These are phyloP conservation scores for Tragelaphus buxtoni DNA, from an alignment of 2,113 vertebrate genomes.

Conservation along the genomic window DNA sequence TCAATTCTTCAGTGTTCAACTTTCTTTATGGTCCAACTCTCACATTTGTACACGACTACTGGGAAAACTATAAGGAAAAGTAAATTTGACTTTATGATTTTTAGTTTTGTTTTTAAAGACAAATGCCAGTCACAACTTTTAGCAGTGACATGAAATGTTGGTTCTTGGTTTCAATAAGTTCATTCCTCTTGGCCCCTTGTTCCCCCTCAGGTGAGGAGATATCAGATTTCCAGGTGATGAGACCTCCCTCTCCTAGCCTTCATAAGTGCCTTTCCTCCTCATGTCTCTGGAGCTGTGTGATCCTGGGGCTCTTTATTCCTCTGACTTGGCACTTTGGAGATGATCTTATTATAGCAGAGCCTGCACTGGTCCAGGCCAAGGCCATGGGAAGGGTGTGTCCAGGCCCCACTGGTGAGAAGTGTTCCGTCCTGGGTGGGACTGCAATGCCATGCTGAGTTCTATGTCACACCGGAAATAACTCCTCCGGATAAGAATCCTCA, in stretches of 20 bases:
- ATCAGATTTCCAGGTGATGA: accelerated
- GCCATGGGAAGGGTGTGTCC: accelerated
- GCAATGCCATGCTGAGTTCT: accelerated
- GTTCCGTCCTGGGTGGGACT: neutral
- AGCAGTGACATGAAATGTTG: neutral
- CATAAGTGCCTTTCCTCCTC: accelerated
- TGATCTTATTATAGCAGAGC: accelerated
- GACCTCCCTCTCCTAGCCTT: accelerated
- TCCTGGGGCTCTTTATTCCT: accelerated
- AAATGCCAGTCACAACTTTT: neutral
- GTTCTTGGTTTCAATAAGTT: neutral
- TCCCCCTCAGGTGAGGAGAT: accelerated
- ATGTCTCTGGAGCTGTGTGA: accelerated
- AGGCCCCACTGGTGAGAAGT: accelerated
- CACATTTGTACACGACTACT: neutral
- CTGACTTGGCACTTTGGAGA: no score
- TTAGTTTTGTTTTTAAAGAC: neutral
- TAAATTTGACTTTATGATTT: neutral
- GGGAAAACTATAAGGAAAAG: neutral
- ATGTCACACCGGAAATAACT: neutral
- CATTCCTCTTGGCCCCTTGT: accelerated
- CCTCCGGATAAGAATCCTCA: neutral
- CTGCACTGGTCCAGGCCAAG: accelerated
- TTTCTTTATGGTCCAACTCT: neutral
- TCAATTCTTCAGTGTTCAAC: neutral